Conservation (phyloP, 2,797 vertebrate genomes). For the Typhlichthys subterraneus region DNA sequence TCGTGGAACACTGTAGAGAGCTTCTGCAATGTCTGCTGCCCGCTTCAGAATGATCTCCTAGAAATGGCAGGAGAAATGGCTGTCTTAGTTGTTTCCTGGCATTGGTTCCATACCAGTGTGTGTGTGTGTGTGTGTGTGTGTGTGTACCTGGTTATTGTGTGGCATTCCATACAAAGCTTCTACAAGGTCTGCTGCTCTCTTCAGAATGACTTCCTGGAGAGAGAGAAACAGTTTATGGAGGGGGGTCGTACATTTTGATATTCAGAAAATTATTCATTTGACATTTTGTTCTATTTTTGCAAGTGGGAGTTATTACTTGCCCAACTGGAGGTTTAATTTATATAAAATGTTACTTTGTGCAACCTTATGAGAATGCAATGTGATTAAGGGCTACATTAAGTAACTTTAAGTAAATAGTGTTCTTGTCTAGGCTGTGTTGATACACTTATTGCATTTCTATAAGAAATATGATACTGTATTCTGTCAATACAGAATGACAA, state of each 20-base stretch:
- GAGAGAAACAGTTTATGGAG: neutral
- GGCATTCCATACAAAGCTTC: slow-evolving; percentile 97
- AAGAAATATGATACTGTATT: slow-evolving; percentile 42
- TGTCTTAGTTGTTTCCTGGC: neutral
- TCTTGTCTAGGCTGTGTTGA: too few species aligned
- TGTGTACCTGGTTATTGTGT: slow-evolving; percentile 90
- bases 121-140: neutral
- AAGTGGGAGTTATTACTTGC: too few species aligned
- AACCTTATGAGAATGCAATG: too few species aligned
- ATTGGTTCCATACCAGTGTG: neutral
- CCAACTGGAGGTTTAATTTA: too few species aligned
- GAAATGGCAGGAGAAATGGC: neutral
- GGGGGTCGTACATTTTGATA: neutral
- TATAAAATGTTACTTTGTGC: too few species aligned
- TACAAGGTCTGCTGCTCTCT: slow-evolving; percentile 95
- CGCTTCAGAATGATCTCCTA: slow-evolving; percentile 98
- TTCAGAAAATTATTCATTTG: too few species aligned
- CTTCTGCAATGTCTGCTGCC: slow-evolving; percentile 96
- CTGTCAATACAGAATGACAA: slow-evolving; percentile 61
- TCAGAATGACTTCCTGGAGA: slow-evolving; percentile 93
- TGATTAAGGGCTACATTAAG: too few species aligned
- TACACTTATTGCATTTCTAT: slow-evolving; percentile 55
- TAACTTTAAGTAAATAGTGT: too few species aligned
- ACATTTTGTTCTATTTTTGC: too few species aligned
- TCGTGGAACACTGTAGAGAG: slow-evolving; percentile 94